These are phyloP conservation scores for Buceros bicornis DNA, from an alignment of 2,797 vertebrate species.

Conservation along the genomic window DNA sequence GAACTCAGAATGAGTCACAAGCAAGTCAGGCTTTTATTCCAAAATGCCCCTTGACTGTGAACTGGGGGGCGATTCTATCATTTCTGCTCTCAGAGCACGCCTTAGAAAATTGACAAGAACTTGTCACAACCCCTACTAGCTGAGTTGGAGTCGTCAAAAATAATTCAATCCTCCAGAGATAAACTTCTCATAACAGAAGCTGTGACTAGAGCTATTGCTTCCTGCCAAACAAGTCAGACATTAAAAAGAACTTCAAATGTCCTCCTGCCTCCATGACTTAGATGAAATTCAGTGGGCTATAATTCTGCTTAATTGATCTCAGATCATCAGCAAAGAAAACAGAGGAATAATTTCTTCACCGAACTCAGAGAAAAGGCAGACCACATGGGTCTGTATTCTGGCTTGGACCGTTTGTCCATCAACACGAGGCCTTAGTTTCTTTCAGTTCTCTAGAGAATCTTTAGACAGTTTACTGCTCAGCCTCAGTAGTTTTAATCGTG, in stretches of 20 bases:
- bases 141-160: neutral
- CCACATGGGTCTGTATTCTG: fast-evolving
- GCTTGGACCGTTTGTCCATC: neutral
- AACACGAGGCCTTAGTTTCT: neutral
- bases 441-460: neutral
- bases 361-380: neutral
- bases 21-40: neutral
- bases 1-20: neutral
- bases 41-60: neutral
- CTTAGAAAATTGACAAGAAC: neutral
- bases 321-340: neutral
- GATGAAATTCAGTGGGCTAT: neutral
- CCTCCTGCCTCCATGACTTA: neutral
- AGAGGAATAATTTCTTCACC: neutral
- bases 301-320: neutral
- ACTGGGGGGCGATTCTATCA: neutral
- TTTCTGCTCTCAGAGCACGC: neutral
- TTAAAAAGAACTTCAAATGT: neutral
- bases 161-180: neutral
- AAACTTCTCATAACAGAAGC: neutral
- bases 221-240: neutral
- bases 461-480: neutral
- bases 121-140: neutral
- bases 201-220: neutral
- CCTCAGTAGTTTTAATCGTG: neutral